Evolutionary conservation across 2,113 vertebrate species (phyloP), one percentile per base, ranked within the genome.

Genomic region (Mesitornis unicolor): DNA sequence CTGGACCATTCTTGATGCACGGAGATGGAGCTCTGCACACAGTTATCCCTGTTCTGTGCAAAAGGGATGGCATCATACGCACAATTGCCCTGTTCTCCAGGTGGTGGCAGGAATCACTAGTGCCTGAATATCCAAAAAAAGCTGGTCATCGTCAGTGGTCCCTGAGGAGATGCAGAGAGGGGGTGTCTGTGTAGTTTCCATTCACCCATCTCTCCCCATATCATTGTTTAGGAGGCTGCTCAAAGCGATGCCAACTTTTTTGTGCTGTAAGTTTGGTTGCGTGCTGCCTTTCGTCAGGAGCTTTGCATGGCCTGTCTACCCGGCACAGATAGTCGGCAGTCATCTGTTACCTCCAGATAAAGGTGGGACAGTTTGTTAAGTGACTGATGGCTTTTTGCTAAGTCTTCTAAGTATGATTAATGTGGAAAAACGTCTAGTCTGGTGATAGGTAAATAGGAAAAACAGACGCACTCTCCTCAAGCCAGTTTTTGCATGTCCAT

Each of bases 341-440:
- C 84, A 40, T 95, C 92, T 94, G 86, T 57, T 87, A 89, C 80
- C 77, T 74, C 76, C 89, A 82, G 94, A 96, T 96, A 92, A 94
- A 95, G 28, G 42, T 64, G 76, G 85, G 76, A 33, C 85, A 85
- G 92, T 88, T 93, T 84, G 81, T 87, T 54, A 96, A 91, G 92
- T 96, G 95, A 90, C 82, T 86, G 90, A 90, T 96, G 85, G 85
- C 68, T 94, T 96, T n/a, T 88, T 83, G 24, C 82, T 77, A 48
- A 80, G 70, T 67, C 75, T 29, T 87, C 82, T 80, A 94, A 97
- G 84, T 65, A 9, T 93, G 91, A 93, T 96, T 93, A 87, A 96
- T 80, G 79, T 33, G 56, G 53, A 88, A 70, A 96, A 85, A 91
- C 10, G 14, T 28, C 82, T 82, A 42, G 25, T 31, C 0, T 3